These are phyloP conservation scores for Amazona guildingii DNA, from an alignment of 2,113 vertebrate genomes.

Conservation along the genomic window DNA sequence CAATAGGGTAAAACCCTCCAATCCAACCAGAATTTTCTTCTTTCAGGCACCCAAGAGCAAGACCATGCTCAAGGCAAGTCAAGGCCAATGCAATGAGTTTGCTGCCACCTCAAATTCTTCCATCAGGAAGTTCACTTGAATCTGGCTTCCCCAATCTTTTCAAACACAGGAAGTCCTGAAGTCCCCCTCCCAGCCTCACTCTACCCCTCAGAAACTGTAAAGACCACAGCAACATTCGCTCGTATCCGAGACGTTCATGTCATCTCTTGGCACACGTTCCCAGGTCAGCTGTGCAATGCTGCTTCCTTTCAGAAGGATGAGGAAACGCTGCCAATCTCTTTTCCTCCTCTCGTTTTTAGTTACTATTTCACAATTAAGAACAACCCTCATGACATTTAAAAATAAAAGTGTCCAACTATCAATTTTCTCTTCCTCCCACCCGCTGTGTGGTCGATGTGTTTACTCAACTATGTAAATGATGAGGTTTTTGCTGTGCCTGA, in stretches of 20 bases:
- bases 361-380: slow-evolving; percentile 41
- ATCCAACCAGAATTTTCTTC: not conserved
- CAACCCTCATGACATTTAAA: slow-evolving; percentile 8
- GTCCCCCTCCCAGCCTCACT: not conserved
- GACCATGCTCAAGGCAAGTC: not conserved
- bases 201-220: not conserved
- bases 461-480: not conserved
- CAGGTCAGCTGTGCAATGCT: not conserved
- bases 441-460: not conserved
- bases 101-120: not conserved
- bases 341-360: slow-evolving; percentile 41
- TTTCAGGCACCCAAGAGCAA: not conserved
- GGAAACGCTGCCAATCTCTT: not conserved
- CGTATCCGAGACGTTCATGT: not conserved
- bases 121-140: not conserved
- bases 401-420: slow-evolving; percentile 18
- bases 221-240: not conserved
- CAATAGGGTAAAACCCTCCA: not conserved
- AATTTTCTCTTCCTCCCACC: slow-evolving; percentile 46
- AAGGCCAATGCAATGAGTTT: not conserved
- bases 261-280: not conserved
- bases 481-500: not conserved
- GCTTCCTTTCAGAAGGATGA: slow-evolving; percentile 16
- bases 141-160: not conserved
- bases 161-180: not conserved